phyloP scores from a whole-genome alignment of 2,888 invertebrate genomes.

The Myopa testacea region DNA sequence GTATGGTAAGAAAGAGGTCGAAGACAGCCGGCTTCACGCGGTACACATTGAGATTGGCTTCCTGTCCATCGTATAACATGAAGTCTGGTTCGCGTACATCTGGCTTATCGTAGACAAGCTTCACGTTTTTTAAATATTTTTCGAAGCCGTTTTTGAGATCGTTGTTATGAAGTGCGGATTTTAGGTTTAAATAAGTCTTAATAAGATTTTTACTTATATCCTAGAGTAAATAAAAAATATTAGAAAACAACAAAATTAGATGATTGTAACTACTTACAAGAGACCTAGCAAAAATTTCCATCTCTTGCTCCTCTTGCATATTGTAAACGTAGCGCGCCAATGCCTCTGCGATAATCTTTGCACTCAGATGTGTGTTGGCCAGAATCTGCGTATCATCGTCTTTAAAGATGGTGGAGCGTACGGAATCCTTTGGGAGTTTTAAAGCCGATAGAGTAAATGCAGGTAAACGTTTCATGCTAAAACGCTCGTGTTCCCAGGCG shows the following conservation, averaged over 20 bases:
- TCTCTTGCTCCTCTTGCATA: slow-evolving; percentile 70
- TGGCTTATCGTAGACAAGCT: slow-evolving; percentile 75
- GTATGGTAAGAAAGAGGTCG: slow-evolving; percentile 91
- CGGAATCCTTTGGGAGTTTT: slow-evolving; percentile 65
- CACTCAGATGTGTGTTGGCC: slow-evolving; percentile 70
- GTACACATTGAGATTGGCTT: slow-evolving; percentile 86
- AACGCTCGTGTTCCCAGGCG: slow-evolving; percentile 98
- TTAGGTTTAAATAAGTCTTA: slow-evolving; percentile 80
- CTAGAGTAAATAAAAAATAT: slow-evolving; percentile 68
- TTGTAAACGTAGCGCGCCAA: slow-evolving; percentile 86
- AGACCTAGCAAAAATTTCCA: slow-evolving; percentile 78
- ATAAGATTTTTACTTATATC: slow-evolving; percentile 80
- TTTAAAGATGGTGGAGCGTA: slow-evolving; percentile 64
- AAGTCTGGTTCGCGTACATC: slow-evolving; percentile 94
- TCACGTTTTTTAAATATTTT: slow-evolving; percentile 83
- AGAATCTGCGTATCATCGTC: slow-evolving; percentile 57
- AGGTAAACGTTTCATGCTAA: slow-evolving; percentile 89
- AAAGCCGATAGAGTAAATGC: slow-evolving; percentile 91
- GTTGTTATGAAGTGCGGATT: slow-evolving; percentile 76
- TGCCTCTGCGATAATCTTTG: slow-evolving; percentile 83
- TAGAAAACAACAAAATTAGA: neutral
- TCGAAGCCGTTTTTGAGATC: slow-evolving; percentile 79
- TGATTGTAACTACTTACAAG: slow-evolving; percentile 73
- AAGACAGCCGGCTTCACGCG: slow-evolving; percentile 98
- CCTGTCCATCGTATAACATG: slow-evolving; percentile 87